Base-by-base conservation (phyloP, 2,113 vertebrate species). In the Eretmochelys imbricata region DNA sequence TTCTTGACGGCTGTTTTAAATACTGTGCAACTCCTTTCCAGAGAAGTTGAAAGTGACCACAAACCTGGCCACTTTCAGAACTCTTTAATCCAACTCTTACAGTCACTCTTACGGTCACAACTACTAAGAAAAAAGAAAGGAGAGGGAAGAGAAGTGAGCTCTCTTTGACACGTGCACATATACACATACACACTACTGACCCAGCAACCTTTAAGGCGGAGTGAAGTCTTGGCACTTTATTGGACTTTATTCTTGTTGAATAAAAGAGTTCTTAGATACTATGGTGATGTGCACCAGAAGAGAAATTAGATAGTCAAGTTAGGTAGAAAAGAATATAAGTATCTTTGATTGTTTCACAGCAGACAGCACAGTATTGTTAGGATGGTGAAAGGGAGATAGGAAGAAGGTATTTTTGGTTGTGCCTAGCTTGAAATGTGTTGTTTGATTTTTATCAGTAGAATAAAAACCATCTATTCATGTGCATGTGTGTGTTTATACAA, bases 371-470 rank as follows among this genome's bases (percentile, higher is more conserved):
- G 75, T 27, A 25, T 27, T 78, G 11, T 27, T 48, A 48, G 42
- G 7, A 25, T 46, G 10, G n/a, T 46, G 72, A 46, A 42, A 48
- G 10, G 65, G 6, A 27, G 24, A 27, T 78, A 48, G 13, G 12
- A 42, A 76, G 8, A 59, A 38, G 48, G 62, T 69, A 69, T 25
- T 82, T 92, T 83, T 75, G 24, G 3, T 87, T 89, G 17, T 53
- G 20, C 25, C 50, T 80, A 82, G 84, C 6, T 69, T 82, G 14
- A 57, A 91, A 87, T 24, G 19, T 2, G 16, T 49, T 54, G 53
- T 8, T 54, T 93, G 89, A 9, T 31, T 90, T 90, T 93, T 88
- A 51, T 79, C 29, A 88, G 78, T 2, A 38, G 31, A 85, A 87
- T 24, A 65, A 55, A 54, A 14, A 48, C 8, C 5, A 48, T 48